Evolutionary conservation across 53 echinoderm and acorn worm genomes (phyloP), one percentile per base, ranked within the genome.

Genomic region (Hippasteria phrygiana): DNA sequence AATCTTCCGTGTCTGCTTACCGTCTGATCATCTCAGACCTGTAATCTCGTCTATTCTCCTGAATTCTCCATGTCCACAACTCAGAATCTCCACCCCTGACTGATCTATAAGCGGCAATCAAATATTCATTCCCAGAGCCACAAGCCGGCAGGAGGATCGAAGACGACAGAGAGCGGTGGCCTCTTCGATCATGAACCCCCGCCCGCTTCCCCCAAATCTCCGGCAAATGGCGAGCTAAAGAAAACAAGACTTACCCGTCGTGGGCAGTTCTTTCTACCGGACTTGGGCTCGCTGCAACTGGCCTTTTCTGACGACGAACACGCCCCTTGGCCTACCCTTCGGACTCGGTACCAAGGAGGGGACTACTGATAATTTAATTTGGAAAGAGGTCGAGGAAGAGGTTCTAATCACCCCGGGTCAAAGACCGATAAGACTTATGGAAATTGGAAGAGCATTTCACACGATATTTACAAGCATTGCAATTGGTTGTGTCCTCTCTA

Each of bases 221-320:
- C 81, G 39, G 81, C 81, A 81, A 81, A 43, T 24, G 45, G 43
- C 81, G 64, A 65, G 63, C 81, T 38, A 63, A 81, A 63, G 64
- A 81, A 81, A 81, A 81, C 81, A 81, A 14, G 45, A 22, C 65
- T 28, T 20, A 65, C 29, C 63, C 65, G 63, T 34, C 65, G 26
- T 65, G 81, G 81, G 43, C 46, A 65, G 65, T 71, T 35, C 26
- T 12, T 17, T 59, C 59, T 59, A 26, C 59, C 59, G 17, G 59
- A 12, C 22, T 59, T 59, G 1, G 4, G 26, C 8, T 7, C 46
- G 11, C 46, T 45, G 5, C 59, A 2, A 59, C 20, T 20, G 35
- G 67, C 46, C 46, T 45, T 7, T 5, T 5, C 46, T 45, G 67
- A 24, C 72, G 18, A 1, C 41, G 2, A n/a, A 72, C 72, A 3